A percentile compares a stretch with the other conserved stretches of the same genome.
These are phyloP conservation scores for Clarias laeviceps DNA, from an alignment of 2,797 vertebrate species.

Conservation along the genomic window DNA sequence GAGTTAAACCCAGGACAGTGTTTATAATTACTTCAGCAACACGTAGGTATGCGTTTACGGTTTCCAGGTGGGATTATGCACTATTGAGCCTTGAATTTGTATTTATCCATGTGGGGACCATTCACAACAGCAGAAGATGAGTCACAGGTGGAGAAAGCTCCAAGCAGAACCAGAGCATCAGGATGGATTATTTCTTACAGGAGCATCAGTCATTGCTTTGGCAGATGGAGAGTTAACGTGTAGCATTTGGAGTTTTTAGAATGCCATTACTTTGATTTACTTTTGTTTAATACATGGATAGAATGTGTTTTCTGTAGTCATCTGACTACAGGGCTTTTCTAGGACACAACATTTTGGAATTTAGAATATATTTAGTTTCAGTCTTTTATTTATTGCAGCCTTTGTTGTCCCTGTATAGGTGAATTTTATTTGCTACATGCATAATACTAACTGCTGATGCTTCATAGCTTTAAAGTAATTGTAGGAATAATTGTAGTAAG, in stretches of 20 bases:
- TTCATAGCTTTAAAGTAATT: background rate
- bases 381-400: background rate
- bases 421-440: background rate
- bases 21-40: background rate
- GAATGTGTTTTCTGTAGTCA: slow-evolving; percentile 16
- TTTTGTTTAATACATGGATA: slow-evolving; percentile 10
- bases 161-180: slow-evolving; percentile 20
- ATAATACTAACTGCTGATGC: background rate
- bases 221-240: slow-evolving; percentile 58
- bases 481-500: background rate
- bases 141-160: slow-evolving; percentile 12
- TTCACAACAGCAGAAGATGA: background rate
- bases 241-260: slow-evolving; percentile 35
- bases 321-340: background rate
- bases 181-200: slow-evolving; percentile 32
- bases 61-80: background rate
- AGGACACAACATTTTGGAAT: slow-evolving; percentile 12
- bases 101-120: background rate
- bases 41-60: background rate
- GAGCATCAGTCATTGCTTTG: slow-evolving; percentile 34
- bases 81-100: slow-evolving; percentile 13
- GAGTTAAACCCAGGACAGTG: background rate
- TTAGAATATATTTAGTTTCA: background rate
- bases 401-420: background rate
- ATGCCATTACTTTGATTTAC: slow-evolving; percentile 26